Conservation (phyloP, 2,888 invertebrate species). For the Microctonus brassicae region DNA sequence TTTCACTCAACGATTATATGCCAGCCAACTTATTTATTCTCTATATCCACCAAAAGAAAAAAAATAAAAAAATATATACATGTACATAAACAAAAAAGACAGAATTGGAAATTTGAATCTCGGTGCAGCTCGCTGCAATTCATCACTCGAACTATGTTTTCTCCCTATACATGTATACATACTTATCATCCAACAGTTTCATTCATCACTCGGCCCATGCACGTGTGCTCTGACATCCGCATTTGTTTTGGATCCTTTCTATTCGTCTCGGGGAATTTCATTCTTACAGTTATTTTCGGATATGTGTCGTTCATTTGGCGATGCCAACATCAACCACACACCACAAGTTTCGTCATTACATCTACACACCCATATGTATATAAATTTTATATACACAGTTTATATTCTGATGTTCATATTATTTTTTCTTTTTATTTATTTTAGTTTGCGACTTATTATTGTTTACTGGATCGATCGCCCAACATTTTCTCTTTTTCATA, state of each 20-base stretch:
- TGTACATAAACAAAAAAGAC: not conserved
- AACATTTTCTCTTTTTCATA: no score
- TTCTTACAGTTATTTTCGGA: constrained; percentile 25
- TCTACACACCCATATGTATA: not conserved
- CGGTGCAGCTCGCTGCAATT: not conserved
- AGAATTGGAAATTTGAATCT: not conserved
- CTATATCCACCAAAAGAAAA: not conserved
- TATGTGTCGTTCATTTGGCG: constrained; percentile 8
- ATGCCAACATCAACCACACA: constrained; percentile 1
- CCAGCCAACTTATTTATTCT: not conserved
- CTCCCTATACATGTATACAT: not conserved
- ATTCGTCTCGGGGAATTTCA: constrained; percentile 22
- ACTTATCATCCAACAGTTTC: constrained; percentile 3
- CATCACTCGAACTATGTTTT: not conserved
- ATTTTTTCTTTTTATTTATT: not conserved
- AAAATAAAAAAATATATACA: not conserved
- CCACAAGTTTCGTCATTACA: not conserved
- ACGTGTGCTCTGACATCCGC: constrained; percentile 13
- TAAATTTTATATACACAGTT: not conserved
- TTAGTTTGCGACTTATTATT: not conserved
- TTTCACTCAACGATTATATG: not conserved
- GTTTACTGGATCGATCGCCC: not conserved
- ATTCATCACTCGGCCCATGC: constrained; percentile 28
- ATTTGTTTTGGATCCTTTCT: constrained; percentile 21
- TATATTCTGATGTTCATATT: not conserved